Conservation (phyloP, 1,140 invertebrate species). For the Acromyrmex charruanus region DNA sequence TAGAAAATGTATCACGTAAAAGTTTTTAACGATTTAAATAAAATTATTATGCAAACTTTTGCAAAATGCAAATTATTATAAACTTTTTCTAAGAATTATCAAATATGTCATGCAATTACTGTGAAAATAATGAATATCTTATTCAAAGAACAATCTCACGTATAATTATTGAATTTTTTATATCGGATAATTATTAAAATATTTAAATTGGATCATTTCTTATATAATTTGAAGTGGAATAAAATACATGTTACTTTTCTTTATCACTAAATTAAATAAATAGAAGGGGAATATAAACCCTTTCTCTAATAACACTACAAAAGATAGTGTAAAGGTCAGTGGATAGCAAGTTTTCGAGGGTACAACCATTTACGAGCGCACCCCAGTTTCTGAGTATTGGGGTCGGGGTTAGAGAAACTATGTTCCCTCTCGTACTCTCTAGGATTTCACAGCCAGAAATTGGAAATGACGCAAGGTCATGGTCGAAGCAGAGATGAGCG, state of each 20-base stretch:
- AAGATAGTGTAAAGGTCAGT: not conserved
- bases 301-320: not conserved
- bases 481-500: slow-evolving; percentile 22
- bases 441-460: slow-evolving; percentile 47
- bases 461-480: slow-evolving; percentile 58
- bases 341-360: slow-evolving; percentile 41
- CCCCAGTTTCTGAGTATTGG: slow-evolving; percentile 49
- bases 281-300: not conserved
- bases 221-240: not conserved
- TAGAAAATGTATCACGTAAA: not conserved
- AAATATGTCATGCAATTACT: not conserved
- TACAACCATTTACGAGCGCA: slow-evolving; percentile 30
- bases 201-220: not conserved
- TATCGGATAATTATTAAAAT: not conserved
- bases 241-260: not conserved
- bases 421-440: slow-evolving; percentile 34
- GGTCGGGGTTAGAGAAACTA: slow-evolving; percentile 49
- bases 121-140: not conserved
- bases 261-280: not conserved
- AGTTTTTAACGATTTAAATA: not conserved
- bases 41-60: not conserved
- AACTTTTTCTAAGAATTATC: not conserved
- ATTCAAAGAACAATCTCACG: not conserved
- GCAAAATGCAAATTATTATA: too few species aligned
- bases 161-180: slow-evolving; percentile 15